Percentiles rank a stretch among this genome's conserved stretches.
Evolutionary conservation across 2,113 vertebrate species (phyloP).

Genomic region (Polypterus senegalus): DNA sequence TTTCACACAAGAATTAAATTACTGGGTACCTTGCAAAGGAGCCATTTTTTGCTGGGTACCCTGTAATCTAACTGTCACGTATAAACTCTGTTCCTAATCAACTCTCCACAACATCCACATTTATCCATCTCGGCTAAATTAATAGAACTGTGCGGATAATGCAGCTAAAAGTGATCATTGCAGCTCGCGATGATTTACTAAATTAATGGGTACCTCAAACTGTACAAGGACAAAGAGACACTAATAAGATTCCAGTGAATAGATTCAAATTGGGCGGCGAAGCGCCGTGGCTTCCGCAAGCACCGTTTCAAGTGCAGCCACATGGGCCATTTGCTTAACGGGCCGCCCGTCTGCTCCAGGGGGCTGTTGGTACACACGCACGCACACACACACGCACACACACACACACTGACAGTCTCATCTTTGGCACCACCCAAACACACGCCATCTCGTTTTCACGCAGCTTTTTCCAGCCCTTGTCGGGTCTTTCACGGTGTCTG

Average conservation of each 20-base stretch:
- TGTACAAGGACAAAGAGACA: conserved; percentile 74
- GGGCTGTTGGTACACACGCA: conserved; percentile 23
- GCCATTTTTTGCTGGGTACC: conserved; percentile 77
- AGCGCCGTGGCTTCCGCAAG: conserved; percentile 33
- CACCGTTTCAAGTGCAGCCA: neutral
- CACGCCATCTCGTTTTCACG: too few species aligned
- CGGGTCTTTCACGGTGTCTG: too few species aligned
- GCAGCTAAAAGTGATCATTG: conserved; percentile 81
- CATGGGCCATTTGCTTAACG: neutral
- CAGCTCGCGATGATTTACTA: conserved; percentile 86
- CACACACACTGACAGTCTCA: conserved; percentile 21
- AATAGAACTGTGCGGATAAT: conserved; percentile 91
- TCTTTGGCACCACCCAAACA: neutral
- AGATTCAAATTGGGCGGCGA: conserved; percentile 37
- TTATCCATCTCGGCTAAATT: conserved; percentile 98
- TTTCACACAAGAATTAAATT: conserved; percentile 96
- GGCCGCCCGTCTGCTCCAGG: conserved; percentile 16
- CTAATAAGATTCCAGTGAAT: conserved; percentile 59
- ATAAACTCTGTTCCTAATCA: conserved; percentile 91
- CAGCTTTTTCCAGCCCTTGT: too few species aligned
- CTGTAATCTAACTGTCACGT: conserved; percentile 98
- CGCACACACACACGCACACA: conserved; percentile 22
- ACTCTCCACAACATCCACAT: conserved; percentile 91
- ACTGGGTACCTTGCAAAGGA: conserved; percentile 85
- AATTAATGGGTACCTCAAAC: conserved; percentile 88